Evolutionary conservation across 2,113 vertebrate genomes (phyloP).

Genomic region (Sula dactylatra): DNA sequence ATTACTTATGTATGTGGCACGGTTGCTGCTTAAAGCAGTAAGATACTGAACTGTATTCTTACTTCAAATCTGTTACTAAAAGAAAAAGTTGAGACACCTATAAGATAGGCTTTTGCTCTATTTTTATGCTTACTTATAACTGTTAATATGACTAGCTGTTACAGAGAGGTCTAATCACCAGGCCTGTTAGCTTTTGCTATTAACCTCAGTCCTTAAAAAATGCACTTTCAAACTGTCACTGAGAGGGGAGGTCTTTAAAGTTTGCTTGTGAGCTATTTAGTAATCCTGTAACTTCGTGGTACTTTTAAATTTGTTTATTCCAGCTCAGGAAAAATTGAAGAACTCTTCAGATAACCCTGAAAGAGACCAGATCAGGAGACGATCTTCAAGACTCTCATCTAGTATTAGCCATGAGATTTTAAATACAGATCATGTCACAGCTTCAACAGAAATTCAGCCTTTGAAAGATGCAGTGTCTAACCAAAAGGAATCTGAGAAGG

Average conservation of each 20-base stretch:
- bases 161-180: background rate
- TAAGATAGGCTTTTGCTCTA: background rate
- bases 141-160: background rate
- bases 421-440: slow-evolving; percentile 41
- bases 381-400: slow-evolving; percentile 72
- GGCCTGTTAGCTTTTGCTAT: background rate
- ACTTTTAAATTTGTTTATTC: background rate
- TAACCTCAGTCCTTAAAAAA: background rate
- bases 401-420: slow-evolving; percentile 64
- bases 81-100: background rate
- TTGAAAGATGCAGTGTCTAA: slow-evolving; percentile 54
- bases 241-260: background rate
- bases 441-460: slow-evolving; percentile 45
- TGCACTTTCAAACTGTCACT: background rate
- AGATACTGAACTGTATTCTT: background rate
- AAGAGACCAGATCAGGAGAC: slow-evolving; percentile 73
- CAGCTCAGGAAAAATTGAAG: slow-evolving; percentile 77
- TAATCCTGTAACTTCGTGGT: background rate
- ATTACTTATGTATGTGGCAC: accelerated
- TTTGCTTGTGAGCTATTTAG: background rate
- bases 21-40: background rate
- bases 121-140: background rate
- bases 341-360: slow-evolving; percentile 64
- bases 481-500: slow-evolving; percentile 63
- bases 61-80: background rate